Conservation (phyloP, 2,888 invertebrate genomes). For the Pteria penguin region DNA sequence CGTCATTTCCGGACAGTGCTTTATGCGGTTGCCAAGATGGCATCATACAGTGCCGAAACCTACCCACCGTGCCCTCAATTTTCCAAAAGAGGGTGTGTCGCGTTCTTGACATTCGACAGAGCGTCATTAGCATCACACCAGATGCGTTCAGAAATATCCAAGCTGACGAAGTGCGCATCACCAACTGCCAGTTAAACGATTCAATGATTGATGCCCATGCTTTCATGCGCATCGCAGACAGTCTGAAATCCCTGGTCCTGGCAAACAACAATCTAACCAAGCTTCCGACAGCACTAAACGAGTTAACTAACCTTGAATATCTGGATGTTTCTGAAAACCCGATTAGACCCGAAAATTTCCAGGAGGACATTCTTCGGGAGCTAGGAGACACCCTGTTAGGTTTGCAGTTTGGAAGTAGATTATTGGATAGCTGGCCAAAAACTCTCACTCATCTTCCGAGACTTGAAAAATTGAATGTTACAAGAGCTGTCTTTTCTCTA, state of each 20-base stretch:
- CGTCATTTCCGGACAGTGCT: neutral
- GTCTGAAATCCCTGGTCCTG: slow-evolving; percentile 35
- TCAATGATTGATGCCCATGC: slow-evolving; percentile 11
- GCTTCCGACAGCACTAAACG: slow-evolving; percentile 46
- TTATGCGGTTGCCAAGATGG: slow-evolving; percentile 12
- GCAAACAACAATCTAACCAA: slow-evolving; percentile 44
- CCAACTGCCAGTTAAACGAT: slow-evolving; percentile 6
- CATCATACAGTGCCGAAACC: slow-evolving; percentile 4
- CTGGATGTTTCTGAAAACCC: slow-evolving; percentile 52
- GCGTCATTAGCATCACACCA: neutral
- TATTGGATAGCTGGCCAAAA: slow-evolving; percentile 42
- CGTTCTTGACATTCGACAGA: slow-evolving; percentile 12
- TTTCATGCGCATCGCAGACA: slow-evolving; percentile 40
- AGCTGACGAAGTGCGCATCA: slow-evolving; percentile 4
- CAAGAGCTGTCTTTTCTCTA: slow-evolving; percentile 45
- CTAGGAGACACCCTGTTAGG: slow-evolving; percentile 49
- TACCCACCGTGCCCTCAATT: neutral
- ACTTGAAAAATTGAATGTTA: slow-evolving; percentile 46
- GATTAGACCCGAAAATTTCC: slow-evolving; percentile 41
- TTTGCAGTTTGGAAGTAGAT: slow-evolving; percentile 48
- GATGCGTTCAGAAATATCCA: neutral
- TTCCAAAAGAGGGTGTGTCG: neutral
- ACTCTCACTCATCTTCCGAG: slow-evolving; percentile 52
- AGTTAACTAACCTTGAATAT: slow-evolving; percentile 30
- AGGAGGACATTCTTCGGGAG: slow-evolving; percentile 44